phyloP scores from a whole-genome alignment of 2,888 invertebrate genomes.

The Allacma fusca region DNA sequence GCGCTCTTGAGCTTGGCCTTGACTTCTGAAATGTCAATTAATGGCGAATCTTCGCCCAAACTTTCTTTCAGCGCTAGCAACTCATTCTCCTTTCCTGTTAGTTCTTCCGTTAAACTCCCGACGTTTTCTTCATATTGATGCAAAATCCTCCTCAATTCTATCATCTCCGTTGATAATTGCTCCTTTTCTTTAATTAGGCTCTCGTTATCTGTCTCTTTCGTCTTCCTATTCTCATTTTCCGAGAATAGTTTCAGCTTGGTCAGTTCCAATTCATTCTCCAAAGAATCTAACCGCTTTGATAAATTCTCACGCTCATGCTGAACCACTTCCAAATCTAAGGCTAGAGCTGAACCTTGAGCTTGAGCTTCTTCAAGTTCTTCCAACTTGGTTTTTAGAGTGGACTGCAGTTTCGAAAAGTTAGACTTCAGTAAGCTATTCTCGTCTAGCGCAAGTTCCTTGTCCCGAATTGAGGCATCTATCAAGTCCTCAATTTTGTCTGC shows the following conservation, averaged over 20 bases:
- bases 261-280: conserved; percentile 53
- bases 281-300: conserved; percentile 42
- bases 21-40: conserved; percentile 59
- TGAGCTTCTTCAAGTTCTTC: conserved; percentile 54
- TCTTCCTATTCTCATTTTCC: conserved; percentile 50
- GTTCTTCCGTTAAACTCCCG: conserved; percentile 53
- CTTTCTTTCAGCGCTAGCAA: conserved; percentile 55
- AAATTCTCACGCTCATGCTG: conserved; percentile 54
- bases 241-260: conserved; percentile 49
- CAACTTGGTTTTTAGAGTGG: conserved; percentile 49
- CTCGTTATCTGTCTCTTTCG: conserved; percentile 19
- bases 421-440: conserved; percentile 55
- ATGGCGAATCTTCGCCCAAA: conserved; percentile 60
- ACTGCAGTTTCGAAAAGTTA: conserved; percentile 48
- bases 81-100: conserved; percentile 58
- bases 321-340: conserved; percentile 53
- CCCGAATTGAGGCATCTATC: conserved; percentile 52
- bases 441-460: conserved; percentile 52
- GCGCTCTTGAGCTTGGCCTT: conserved; percentile 52
- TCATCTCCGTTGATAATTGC: conserved; percentile 50
- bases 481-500: conserved; percentile 53
- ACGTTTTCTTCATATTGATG: conserved; percentile 59
- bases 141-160: conserved; percentile 54
- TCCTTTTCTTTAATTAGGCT: conserved; percentile 26
- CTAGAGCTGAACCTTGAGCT: conserved; percentile 47